Percentiles rank a stretch among this genome's conserved stretches.
These are phyloP conservation scores for Drosophila ustulata DNA, from an alignment of 2,888 invertebrate species.

Conservation along the genomic window DNA sequence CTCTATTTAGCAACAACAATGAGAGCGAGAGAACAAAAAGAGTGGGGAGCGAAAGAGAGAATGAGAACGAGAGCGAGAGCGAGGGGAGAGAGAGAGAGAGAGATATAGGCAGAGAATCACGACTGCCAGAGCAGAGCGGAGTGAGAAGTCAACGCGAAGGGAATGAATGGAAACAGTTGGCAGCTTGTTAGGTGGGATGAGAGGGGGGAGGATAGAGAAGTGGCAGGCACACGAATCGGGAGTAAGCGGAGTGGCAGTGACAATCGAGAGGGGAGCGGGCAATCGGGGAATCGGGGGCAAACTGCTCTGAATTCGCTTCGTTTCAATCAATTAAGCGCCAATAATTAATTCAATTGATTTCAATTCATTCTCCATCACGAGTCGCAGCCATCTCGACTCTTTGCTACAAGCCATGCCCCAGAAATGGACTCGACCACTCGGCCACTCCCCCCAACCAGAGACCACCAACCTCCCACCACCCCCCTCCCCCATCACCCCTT, in stretches of 20 bases:
- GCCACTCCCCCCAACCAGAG: background rate
- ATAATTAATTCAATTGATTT: constrained; percentile 84
- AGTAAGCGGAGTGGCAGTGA: background rate
- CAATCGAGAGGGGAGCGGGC: background rate
- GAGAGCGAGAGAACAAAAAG: constrained; percentile 1
- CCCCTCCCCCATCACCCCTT: background rate
- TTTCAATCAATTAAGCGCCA: constrained; percentile 83
- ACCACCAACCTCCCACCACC: background rate
- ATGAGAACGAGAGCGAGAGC: background rate
- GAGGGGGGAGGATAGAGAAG: background rate
- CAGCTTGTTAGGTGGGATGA: constrained; percentile 39
- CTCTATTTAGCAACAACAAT: constrained; percentile 81
- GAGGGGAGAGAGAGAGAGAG: background rate
- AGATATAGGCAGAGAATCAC: background rate
- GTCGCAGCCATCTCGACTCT: constrained; percentile 24
- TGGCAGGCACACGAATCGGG: too few relatives aligned
- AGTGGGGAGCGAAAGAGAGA: background rate
- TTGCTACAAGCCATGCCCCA: constrained; percentile 6
- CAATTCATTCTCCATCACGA: constrained; percentile 66
- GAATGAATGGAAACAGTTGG: constrained; percentile 53
- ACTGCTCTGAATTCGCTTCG: constrained; percentile 65
- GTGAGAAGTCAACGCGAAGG: constrained; percentile 22
- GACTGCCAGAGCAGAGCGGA: background rate
- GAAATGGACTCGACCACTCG: background rate
- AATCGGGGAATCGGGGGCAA: background rate